A percentile compares a stretch with the other conserved stretches of the same genome.
Conservation (phyloP, 2,888 invertebrate genomes). For the Zhuqinia jingwanae region DNA sequence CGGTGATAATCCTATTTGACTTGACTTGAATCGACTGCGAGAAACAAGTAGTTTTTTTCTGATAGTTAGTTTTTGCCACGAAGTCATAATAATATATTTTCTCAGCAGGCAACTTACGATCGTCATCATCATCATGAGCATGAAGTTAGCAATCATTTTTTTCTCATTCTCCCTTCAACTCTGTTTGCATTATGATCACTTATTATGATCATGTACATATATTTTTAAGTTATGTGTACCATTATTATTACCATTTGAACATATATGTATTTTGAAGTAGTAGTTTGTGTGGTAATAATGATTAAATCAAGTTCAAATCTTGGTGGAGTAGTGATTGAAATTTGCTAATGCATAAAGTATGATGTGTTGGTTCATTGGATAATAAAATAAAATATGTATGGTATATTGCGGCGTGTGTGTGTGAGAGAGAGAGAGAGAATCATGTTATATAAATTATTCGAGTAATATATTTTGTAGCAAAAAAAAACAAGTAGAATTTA, state of each 20-base stretch:
- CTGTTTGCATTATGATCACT: slow-evolving; percentile 48
- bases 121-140: too few relatives aligned
- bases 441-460: neutral
- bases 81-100: slow-evolving; percentile 70
- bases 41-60: slow-evolving; percentile 25
- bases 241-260: too few relatives aligned
- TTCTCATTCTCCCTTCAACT: neutral
- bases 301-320: slow-evolving; percentile 62
- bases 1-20: slow-evolving; percentile 13
- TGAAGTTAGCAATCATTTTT: slow-evolving; percentile 62
- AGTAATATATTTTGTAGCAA: too few relatives aligned
- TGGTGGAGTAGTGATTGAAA: slow-evolving; percentile 43
- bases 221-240: neutral
- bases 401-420: neutral
- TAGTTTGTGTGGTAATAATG: slow-evolving; percentile 45
- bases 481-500: too few relatives aligned
- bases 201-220: neutral
- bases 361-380: slow-evolving; percentile 13
- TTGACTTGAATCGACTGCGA: slow-evolving; percentile 9
- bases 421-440: slow-evolving; percentile 5
- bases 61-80: slow-evolving; percentile 23
- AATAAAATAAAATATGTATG: slow-evolving; percentile 12
- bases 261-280: neutral
- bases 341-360: slow-evolving; percentile 63
- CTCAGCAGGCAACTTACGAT: slow-evolving; percentile 53